These are phyloP conservation scores for Falcunculus frontatus DNA, from an alignment of 2,113 vertebrate genomes.

Conservation along the genomic window DNA sequence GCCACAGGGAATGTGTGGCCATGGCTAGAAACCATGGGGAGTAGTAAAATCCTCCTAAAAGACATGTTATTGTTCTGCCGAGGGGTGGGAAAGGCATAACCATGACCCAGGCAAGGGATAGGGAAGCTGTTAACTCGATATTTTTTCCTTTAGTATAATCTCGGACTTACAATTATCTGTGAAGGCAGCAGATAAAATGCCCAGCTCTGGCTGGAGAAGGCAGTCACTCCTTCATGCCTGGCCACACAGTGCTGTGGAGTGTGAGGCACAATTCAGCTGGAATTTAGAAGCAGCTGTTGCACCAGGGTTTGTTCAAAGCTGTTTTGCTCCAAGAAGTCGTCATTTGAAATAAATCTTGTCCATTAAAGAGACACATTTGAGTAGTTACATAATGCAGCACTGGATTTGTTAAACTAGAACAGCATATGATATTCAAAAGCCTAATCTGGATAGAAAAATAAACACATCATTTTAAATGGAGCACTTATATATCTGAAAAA, in stretches of 20 bases:
- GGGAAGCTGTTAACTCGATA: not conserved
- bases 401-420: not conserved
- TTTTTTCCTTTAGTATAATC: not conserved
- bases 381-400: not conserved
- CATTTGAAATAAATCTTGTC: constrained; percentile 8
- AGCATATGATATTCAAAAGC: not conserved
- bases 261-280: not conserved
- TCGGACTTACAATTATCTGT: not conserved
- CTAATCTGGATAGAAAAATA: constrained; percentile 1
- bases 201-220: not conserved
- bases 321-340: not conserved
- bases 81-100: not conserved
- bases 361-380: not conserved
- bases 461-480: not conserved
- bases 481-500: not conserved
- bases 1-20: rapidly evolving
- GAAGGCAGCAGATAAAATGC: not conserved
- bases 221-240: not conserved
- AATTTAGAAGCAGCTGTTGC: not conserved
- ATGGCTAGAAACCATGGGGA: not conserved
- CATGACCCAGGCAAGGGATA: not conserved
- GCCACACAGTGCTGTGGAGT: rapidly evolving
- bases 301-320: not conserved
- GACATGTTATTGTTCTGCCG: not conserved
- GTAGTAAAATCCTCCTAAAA: not conserved